These are phyloP conservation scores for Telmatherina bonti DNA, from an alignment of 2,797 vertebrate genomes.

Conservation along the genomic window DNA sequence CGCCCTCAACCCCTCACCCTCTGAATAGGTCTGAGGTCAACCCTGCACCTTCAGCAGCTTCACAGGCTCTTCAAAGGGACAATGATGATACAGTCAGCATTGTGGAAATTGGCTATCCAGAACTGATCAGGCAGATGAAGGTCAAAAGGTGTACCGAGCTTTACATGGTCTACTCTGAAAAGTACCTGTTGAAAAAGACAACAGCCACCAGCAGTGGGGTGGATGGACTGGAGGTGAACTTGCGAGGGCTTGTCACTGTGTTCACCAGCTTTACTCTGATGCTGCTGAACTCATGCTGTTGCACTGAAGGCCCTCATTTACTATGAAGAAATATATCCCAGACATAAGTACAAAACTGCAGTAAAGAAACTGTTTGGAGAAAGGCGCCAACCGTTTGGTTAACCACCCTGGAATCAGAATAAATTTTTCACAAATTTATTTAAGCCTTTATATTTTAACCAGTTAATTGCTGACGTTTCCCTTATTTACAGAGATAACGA, in stretches of 20 bases:
- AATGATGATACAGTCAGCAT: slow-evolving; percentile 71
- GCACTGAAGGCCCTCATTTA: slow-evolving; percentile 24
- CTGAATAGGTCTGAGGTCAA: not conserved
- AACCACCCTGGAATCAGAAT: too few species aligned
- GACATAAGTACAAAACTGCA: not conserved
- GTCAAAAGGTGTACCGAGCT: slow-evolving; percentile 69
- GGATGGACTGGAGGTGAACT: slow-evolving; percentile 20
- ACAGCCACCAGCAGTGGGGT: slow-evolving; percentile 32
- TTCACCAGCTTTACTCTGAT: slow-evolving; percentile 39
- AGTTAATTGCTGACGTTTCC: too few species aligned
- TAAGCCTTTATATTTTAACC: too few species aligned
- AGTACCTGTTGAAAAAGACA: slow-evolving; percentile 52
- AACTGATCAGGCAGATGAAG: slow-evolving; percentile 76
- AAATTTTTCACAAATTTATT: too few species aligned
- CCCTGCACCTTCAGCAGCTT: slow-evolving; percentile 12
- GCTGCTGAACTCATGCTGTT: slow-evolving; percentile 46
- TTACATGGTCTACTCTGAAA: slow-evolving; percentile 72
- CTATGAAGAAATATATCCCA: not conserved
- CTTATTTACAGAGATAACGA: too few species aligned
- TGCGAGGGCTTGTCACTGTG: slow-evolving; percentile 31
- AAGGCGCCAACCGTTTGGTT: too few species aligned
- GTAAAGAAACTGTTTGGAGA: too few species aligned
- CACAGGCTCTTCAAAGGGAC: slow-evolving; percentile 6
- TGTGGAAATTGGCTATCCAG: slow-evolving; percentile 77
- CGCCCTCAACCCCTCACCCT: slow-evolving; percentile 4